Conservation (phyloP, 2,113 vertebrate species). For the Stegastes partitus region DNA sequence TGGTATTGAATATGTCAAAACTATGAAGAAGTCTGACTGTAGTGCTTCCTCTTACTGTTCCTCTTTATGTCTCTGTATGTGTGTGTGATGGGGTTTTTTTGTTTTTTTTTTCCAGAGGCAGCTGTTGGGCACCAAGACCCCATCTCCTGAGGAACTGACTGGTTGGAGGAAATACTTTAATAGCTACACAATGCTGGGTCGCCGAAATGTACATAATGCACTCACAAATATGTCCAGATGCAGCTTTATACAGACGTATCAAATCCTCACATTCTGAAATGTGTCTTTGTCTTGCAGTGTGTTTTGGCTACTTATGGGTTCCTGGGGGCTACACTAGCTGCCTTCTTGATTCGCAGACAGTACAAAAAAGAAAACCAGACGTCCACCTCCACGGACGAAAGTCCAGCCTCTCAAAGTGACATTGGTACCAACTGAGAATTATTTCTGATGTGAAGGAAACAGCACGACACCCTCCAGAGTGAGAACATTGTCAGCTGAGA, state of each 20-base stretch:
- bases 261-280: neutral
- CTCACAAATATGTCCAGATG: neutral
- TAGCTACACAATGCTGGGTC: constrained; percentile 74
- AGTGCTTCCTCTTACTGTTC: constrained; percentile 11
- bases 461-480: neutral
- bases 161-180: constrained; percentile 81
- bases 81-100: too few species aligned
- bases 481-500: neutral
- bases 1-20: neutral
- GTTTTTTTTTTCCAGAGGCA: too few species aligned
- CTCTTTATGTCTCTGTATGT: neutral
- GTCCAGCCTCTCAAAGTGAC: neutral
- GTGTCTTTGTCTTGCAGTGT: constrained; percentile 64
- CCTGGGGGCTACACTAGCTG: constrained; percentile 48
- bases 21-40: neutral
- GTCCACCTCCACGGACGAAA: constrained; percentile 22
- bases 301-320: constrained; percentile 75
- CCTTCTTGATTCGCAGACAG: constrained; percentile 55
- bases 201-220: constrained; percentile 69
- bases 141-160: constrained; percentile 62
- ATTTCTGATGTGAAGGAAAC: constrained; percentile 18
- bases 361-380: constrained; percentile 50
- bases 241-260: neutral
- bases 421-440: neutral
- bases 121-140: constrained; percentile 69